These are phyloP conservation scores for Anarrhichthys ocellatus DNA, from an alignment of 2,113 vertebrate genomes.

Conservation along the genomic window DNA sequence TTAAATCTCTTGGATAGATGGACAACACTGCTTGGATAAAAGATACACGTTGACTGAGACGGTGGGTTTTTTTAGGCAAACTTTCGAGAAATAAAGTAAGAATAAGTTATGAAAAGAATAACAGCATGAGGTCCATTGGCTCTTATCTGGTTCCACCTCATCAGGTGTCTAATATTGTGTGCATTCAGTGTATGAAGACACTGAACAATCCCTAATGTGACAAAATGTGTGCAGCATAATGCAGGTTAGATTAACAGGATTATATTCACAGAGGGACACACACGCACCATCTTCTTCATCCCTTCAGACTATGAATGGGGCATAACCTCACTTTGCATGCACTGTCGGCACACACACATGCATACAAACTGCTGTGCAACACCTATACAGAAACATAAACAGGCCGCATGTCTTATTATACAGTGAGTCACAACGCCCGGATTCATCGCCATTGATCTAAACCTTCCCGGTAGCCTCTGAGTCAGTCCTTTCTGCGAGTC, in stretches of 20 bases:
- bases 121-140: neutral
- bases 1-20: too few species aligned
- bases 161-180: neutral
- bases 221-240: slow-evolving; percentile 21
- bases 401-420: slow-evolving; percentile 13
- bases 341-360: neutral
- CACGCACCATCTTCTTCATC: neutral
- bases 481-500: slow-evolving; percentile 48
- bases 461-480: slow-evolving; percentile 47
- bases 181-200: neutral
- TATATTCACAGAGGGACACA: slow-evolving; percentile 2
- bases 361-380: slow-evolving; percentile 3
- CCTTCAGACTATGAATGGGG: slow-evolving; percentile 4
- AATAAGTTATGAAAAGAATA: neutral
- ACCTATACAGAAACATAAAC: slow-evolving; percentile 13
- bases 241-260: slow-evolving; percentile 39
- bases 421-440: slow-evolving; percentile 49
- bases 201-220: neutral
- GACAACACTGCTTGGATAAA: too few species aligned
- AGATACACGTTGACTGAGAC: too few species aligned
- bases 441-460: slow-evolving; percentile 61
- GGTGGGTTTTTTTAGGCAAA: neutral
- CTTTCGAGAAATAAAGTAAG: neutral
- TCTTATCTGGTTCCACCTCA: neutral
- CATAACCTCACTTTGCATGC: slow-evolving; percentile 16